Conservation (phyloP, 64 coral and sea anemone species). For the Montipora foliosa region DNA sequence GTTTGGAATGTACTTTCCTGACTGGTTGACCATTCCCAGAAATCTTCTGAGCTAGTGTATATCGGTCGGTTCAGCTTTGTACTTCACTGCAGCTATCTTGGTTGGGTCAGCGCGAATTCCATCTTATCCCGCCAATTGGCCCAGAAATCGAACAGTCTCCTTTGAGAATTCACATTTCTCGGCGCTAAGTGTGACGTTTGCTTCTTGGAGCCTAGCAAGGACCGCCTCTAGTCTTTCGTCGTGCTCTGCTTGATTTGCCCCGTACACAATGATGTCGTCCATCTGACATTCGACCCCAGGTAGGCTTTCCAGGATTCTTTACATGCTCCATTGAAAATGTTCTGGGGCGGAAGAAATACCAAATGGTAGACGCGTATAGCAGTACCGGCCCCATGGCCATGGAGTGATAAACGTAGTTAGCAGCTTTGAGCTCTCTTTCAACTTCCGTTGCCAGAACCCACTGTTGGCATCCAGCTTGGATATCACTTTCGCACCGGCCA, state of each 20-base stretch:
- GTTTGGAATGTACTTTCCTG: conserved; percentile 55
- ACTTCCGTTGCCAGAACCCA: not conserved
- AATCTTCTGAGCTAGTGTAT: not conserved
- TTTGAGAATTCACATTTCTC: conserved; percentile 39
- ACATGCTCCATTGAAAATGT: not conserved
- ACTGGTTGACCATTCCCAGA: conserved; percentile 50
- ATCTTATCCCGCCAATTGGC: not conserved
- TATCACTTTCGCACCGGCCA: not conserved
- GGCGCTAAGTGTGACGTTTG: conserved; percentile 17
- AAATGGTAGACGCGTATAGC: conserved; percentile 43
- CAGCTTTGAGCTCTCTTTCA: not conserved
- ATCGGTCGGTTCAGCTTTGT: not conserved
- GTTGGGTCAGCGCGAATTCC: not conserved
- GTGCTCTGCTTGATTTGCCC: not conserved
- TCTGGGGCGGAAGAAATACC: conserved; percentile 32
- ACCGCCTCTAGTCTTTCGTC: not conserved
- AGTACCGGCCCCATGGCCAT: conserved; percentile 26
- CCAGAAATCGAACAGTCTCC: not conserved
- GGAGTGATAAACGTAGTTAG: conserved; percentile 33
- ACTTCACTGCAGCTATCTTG: not conserved
- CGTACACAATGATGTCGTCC: not conserved
- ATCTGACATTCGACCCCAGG: not conserved
- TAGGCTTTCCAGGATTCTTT: not conserved
- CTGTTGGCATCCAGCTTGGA: not conserved
- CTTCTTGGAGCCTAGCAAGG: not conserved